Base-by-base conservation (phyloP, 2,797 vertebrate species). In the Acipenser oxyrinchus region DNA sequence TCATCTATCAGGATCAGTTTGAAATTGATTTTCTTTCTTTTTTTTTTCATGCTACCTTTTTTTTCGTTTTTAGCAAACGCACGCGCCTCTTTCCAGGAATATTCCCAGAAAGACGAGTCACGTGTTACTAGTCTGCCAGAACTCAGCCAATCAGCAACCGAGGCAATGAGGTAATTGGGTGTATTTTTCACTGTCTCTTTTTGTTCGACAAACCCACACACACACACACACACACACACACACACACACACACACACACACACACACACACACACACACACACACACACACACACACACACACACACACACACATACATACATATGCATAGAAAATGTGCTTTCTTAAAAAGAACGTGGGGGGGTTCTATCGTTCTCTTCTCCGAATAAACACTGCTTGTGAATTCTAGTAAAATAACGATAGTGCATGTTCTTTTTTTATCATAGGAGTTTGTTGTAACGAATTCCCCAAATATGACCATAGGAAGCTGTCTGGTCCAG, bases 31-130 rank as follows among this genome's bases (percentile, higher is more conserved):
- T 48, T 48, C 49, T 60, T 53, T 52, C 58, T 15, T 59, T 49
- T 66, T 64, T 68, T 62, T 63, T 67, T 67, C 61, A 10, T 58
- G 64, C 67, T 68, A 63, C 55, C 51, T 63, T 71, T 73, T 69
- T 66, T 68, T 55, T 69, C 9, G n/a, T 55, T 55, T 55, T 55
- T 65, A 66, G 62, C 61, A 59, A 66, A 65, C 52, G 70, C 71
- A 68, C 72, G 64, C 69, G 60, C 66, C 66, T 71, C 77, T 81
- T 81, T 78, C 77, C 76, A 81, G 74, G 79, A 81, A 79, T 68
- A 76, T 79, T 81, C 79, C 63, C 69, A 79, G 76, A 77, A 79
- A 73, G 71, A 63, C 37, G 18, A 64, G 69, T 78, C 79, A 79
- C 78, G 72, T 78, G 61, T 63, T 67, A 53, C 52, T 53, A 8